A percentile compares a stretch with the other conserved stretches of the same genome.
phyloP scores from a whole-genome alignment of 2,113 vertebrate species.

The Cromileptes altivelis region DNA sequence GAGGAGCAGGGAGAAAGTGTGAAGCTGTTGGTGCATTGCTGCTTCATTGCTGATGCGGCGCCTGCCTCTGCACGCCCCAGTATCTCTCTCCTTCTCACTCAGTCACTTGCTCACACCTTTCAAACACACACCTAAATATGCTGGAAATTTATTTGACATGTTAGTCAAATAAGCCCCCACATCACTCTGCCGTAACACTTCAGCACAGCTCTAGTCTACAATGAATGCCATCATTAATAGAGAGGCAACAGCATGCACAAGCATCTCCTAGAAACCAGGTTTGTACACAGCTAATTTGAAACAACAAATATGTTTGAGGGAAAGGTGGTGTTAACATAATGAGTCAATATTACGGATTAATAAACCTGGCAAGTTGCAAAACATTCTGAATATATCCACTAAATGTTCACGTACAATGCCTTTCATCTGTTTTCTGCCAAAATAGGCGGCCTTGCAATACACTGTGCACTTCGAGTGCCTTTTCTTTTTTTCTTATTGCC shows the following conservation, averaged over 20 bases:
- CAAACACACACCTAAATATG: neutral
- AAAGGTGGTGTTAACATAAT: no score
- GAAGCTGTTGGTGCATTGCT: slow-evolving; percentile 56
- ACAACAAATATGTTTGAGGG: no score
- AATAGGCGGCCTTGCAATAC: no score
- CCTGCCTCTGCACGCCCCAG: slow-evolving; percentile 40
- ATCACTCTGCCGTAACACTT: neutral
- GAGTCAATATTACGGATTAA: no score
- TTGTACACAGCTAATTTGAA: no score
- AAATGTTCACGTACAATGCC: no score
- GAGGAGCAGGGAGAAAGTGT: slow-evolving; percentile 19
- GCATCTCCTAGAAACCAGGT: neutral
- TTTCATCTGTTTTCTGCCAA: no score
- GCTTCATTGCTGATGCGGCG: slow-evolving; percentile 66
- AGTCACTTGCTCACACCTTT: slow-evolving; percentile 4
- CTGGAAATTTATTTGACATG: slow-evolving; percentile 13
- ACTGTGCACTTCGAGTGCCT: no score
- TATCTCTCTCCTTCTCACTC: slow-evolving; percentile 38
- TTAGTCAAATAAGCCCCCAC: neutral
- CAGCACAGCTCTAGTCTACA: neutral
- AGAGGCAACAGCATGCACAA: neutral
- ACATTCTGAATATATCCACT: no score
- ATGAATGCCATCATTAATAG: neutral
- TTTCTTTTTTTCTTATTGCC: no score
- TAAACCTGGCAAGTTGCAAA: no score